A percentile compares a stretch with the other conserved stretches of the same genome.
Evolutionary conservation across 2,113 vertebrate genomes (phyloP).

Genomic region (Pyxicephalus adspersus): DNA sequence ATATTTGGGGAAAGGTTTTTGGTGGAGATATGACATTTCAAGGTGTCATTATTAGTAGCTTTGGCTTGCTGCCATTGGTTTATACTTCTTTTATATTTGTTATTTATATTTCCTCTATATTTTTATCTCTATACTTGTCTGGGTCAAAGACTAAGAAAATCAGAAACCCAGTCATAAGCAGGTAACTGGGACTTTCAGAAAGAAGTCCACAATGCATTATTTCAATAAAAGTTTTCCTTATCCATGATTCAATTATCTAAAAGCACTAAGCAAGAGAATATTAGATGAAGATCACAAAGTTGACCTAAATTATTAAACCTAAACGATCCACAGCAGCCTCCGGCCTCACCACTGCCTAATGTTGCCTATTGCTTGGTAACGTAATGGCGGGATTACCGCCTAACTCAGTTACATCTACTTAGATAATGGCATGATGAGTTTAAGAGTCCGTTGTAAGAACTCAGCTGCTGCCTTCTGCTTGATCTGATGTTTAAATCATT

Average conservation of each 20-base stretch:
- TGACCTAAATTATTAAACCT: constrained; percentile 30
- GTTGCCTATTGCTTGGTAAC: neutral
- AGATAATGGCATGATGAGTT: constrained; percentile 32
- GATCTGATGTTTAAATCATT: neutral
- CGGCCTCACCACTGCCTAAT: neutral
- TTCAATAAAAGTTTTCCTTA: no score
- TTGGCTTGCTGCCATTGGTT: no score
- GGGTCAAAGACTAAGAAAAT: no score
- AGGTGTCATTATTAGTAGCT: no score
- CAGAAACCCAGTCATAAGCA: no score
- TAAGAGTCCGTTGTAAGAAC: neutral
- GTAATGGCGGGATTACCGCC: neutral
- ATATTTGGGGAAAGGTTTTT: no score
- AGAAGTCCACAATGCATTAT: no score
- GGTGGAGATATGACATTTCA: no score
- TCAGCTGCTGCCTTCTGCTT: constrained; percentile 5
- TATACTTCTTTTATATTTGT: no score
- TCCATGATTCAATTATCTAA: neutral
- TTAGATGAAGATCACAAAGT: constrained; percentile 14
- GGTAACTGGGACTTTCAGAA: no score
- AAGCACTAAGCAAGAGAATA: constrained; percentile 31
- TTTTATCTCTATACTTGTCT: no score
- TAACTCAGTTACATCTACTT: constrained; percentile 46
- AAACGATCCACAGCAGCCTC: neutral
- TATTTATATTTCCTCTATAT: no score